phyloP scores from a whole-genome alignment of 2,113 vertebrate species.

The Cyprinodon tularosa region DNA sequence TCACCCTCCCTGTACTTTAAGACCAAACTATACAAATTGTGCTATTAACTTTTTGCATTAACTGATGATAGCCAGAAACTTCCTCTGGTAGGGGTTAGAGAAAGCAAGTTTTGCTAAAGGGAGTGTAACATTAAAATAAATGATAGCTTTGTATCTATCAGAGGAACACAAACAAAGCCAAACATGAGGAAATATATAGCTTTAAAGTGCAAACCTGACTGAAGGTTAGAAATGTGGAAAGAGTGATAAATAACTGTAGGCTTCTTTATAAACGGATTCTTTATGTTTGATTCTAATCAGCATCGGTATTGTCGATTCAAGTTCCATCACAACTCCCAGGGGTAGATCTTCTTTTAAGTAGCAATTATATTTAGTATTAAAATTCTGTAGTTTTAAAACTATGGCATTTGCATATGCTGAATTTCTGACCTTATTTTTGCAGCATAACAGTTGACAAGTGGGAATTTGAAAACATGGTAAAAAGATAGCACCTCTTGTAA shows the following conservation, averaged over 20 bases:
- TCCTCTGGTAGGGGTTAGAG: not conserved
- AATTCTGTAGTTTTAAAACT: too few relatives aligned
- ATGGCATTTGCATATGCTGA: too few relatives aligned
- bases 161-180: not conserved
- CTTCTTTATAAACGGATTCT: not conserved
- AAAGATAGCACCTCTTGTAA: not conserved
- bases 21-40: not conserved
- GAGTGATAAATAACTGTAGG: not conserved
- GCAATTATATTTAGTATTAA: not conserved
- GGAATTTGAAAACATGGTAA: not conserved
- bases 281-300: not conserved
- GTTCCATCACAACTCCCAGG: not conserved
- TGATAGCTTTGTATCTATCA: not conserved
- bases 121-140: not conserved
- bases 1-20: not conserved
- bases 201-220: not conserved
- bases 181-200: not conserved
- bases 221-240: not conserved
- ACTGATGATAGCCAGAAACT: not conserved
- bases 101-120: not conserved
- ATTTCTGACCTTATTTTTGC: too few relatives aligned
- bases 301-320: not conserved
- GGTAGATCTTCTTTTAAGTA: not conserved
- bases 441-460: too few relatives aligned
- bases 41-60: not conserved